Percentiles rank a stretch among this genome's conserved stretches.
Conservation (phyloP, 1,140 invertebrate species). For the Drosophila santomea region DNA sequence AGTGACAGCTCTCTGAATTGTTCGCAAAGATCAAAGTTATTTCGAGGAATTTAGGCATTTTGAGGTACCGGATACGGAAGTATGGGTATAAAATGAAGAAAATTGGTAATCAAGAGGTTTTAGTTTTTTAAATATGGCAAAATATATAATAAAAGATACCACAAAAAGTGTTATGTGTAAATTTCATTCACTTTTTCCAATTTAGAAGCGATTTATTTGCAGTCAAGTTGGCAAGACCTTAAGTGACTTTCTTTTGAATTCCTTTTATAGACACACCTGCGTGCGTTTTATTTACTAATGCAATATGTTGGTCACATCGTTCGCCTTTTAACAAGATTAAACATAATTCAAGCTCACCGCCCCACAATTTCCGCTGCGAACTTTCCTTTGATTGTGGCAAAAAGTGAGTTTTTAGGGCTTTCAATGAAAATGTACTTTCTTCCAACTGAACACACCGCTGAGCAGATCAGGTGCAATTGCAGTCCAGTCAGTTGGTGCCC, state of each 20-base stretch:
- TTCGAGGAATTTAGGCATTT: not conserved
- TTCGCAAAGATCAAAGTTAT: conserved; percentile 12
- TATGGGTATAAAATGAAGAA: not conserved
- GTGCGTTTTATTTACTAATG: conserved; percentile 4
- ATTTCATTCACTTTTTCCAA: not conserved
- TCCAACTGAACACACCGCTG: conserved; percentile 31
- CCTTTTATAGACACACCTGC: not conserved
- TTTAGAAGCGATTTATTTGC: conserved; percentile 9
- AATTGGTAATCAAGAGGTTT: not conserved
- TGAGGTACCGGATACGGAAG: not conserved
- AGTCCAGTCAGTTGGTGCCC: conserved; percentile 14
- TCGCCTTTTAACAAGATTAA: conserved; percentile 32
- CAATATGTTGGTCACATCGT: conserved; percentile 33
- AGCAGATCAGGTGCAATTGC: conserved; percentile 40
- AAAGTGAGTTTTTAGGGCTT: conserved; percentile 27
- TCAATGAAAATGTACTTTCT: conserved; percentile 38
- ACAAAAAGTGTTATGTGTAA: not conserved
- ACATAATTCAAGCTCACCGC: conserved; percentile 2
- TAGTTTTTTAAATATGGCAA: not conserved
- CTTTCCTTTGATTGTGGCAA: conserved; percentile 18
- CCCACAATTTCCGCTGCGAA: conserved; percentile 4
- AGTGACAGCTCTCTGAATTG: conserved; percentile 20
- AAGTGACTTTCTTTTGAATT: not conserved
- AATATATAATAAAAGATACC: too few relatives aligned
- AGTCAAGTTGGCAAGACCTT: not conserved